These are phyloP conservation scores for Fregetta grallaria DNA, from an alignment of 2,113 vertebrate genomes.

Conservation along the genomic window DNA sequence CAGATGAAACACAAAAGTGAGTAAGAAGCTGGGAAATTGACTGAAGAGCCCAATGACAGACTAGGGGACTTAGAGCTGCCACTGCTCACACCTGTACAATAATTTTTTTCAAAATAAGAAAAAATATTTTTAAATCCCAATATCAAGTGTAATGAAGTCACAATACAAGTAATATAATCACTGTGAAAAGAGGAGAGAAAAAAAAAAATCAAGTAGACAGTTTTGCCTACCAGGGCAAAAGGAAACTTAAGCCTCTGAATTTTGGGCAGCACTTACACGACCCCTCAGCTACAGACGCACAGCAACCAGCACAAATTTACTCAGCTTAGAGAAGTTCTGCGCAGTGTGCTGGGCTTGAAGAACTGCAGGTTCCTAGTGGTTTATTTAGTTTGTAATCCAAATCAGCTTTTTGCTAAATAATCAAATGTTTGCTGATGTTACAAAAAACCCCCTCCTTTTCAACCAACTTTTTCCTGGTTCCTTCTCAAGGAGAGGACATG, in stretches of 20 bases:
- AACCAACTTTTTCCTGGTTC: not conserved
- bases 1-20: not conserved
- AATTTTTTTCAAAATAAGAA: not conserved
- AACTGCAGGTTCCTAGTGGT: not conserved
- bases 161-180: not conserved
- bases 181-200: not conserved
- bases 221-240: not conserved
- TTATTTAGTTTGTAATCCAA: not conserved
- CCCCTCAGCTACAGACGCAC: fast-evolving
- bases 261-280: not conserved
- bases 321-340: not conserved
- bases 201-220: not conserved
- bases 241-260: not conserved
- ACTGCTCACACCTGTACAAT: not conserved
- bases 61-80: not conserved
- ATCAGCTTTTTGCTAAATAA: not conserved
- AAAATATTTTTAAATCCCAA: not conserved
- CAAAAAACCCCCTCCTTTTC: not conserved
- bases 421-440: not conserved
- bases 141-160: not conserved
- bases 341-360: not conserved
- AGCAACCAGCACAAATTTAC: not conserved
- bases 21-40: not conserved
- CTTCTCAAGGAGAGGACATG: not conserved
- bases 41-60: fast-evolving